phyloP scores from a whole-genome alignment of 2,888 invertebrate genomes.

The Andrena praecox region DNA sequence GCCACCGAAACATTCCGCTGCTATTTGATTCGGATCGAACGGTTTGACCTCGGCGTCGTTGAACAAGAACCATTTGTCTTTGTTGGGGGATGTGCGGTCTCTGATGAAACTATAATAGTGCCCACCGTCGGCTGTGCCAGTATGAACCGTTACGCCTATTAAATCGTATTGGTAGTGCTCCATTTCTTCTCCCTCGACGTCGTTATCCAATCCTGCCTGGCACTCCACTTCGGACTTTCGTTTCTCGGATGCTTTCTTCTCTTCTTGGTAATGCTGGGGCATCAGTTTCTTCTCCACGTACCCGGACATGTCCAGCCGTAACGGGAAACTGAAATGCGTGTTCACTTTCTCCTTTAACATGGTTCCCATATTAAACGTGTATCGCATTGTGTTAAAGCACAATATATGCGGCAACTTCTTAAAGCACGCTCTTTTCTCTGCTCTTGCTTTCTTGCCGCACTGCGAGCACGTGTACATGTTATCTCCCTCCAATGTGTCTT shows the following conservation, averaged over 20 bases:
- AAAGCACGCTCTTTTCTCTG: constrained; percentile 97
- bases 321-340: constrained; percentile 98
- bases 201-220: constrained; percentile 68
- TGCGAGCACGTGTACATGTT: constrained; percentile 99
- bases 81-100: constrained; percentile 89
- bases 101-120: constrained; percentile 98
- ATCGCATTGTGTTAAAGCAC: constrained; percentile 98
- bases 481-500: constrained; percentile 98
- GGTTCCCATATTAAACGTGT: constrained; percentile 98
- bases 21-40: constrained; percentile 97
- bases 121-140: constrained; percentile 98
- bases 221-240: constrained; percentile 69
- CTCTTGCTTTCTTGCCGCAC: constrained; percentile 97
- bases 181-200: constrained; percentile 87
- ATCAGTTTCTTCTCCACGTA: constrained; percentile 97
- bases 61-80: constrained; percentile 96
- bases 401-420: constrained; percentile 96
- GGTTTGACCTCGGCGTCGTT: constrained; percentile 97
- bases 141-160: constrained; percentile 98
- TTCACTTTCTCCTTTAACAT: constrained; percentile 99
- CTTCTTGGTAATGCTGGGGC: constrained; percentile 94
- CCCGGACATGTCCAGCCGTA: constrained; percentile 96
- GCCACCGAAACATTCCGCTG: constrained; percentile 98
- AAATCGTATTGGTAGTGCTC: constrained; percentile 93
- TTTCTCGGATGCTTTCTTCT: constrained; percentile 71